These are phyloP conservation scores for Plestiodon gilberti DNA, from an alignment of 2,113 vertebrate species.

Conservation along the genomic window DNA sequence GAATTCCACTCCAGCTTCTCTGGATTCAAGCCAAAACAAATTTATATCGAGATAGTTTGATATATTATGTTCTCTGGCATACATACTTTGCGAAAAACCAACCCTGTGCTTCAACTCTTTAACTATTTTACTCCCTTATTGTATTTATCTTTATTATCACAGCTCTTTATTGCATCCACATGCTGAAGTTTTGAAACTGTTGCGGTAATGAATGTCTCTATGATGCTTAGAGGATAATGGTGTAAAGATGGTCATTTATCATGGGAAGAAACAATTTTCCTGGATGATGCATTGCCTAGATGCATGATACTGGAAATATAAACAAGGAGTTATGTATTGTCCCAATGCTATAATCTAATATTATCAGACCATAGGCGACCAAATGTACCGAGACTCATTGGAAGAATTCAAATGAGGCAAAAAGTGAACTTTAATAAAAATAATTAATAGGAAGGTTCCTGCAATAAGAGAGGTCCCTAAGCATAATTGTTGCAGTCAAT, in stretches of 20 bases:
- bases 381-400: constrained; percentile 28
- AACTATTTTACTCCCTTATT: constrained; percentile 42
- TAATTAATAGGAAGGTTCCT: constrained; percentile 35
- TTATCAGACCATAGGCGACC: constrained; percentile 41
- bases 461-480: constrained; percentile 6
- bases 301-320: constrained; percentile 58
- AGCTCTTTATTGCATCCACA: constrained; percentile 44
- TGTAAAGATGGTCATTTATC: constrained; percentile 75
- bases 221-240: constrained; percentile 60
- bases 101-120: constrained; percentile 22
- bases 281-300: constrained; percentile 67
- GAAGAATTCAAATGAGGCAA: constrained; percentile 41
- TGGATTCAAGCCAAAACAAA: neutral
- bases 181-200: constrained; percentile 61
- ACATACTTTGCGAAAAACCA: constrained; percentile 13
- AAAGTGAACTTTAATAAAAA: constrained; percentile 40
- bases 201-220: constrained; percentile 63
- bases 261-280: constrained; percentile 60
- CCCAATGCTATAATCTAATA: constrained; percentile 57
- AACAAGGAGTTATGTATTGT: constrained; percentile 62
- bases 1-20: neutral
- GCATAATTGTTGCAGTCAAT: constrained; percentile 26
- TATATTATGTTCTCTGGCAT: neutral
- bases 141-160: constrained; percentile 61
- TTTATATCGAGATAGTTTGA: neutral